Conservation (phyloP, 2,888 invertebrate species). For the Allolobophora icterica region DNA sequence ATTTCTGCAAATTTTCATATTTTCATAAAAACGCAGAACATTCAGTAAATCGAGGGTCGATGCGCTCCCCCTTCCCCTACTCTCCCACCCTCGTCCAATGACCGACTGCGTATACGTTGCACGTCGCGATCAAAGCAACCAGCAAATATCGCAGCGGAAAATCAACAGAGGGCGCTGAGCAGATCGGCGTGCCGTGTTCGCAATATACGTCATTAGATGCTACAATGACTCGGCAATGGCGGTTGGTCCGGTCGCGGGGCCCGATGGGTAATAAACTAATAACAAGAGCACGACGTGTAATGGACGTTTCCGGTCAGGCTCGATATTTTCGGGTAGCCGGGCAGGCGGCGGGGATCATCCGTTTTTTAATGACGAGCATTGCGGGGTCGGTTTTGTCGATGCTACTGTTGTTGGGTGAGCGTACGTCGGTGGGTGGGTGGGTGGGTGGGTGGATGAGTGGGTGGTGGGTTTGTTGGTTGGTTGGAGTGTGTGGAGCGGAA, state of each 20-base stretch:
- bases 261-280: constrained; percentile 17
- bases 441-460: neutral
- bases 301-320: constrained; percentile 12
- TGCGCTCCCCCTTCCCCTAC: neutral
- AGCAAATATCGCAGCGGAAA: constrained; percentile 1
- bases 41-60: neutral
- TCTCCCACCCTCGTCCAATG: neutral
- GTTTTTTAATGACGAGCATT: neutral
- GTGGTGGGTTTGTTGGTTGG: neutral
- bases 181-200: constrained; percentile 27
- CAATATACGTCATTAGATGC: constrained; percentile 27
- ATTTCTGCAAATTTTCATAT: neutral
- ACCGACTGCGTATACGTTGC: neutral
- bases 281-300: neutral
- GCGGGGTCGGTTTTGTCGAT: neutral
- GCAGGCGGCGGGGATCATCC: neutral
- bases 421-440: neutral
- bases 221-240: constrained; percentile 9
- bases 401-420: neutral
- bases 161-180: neutral
- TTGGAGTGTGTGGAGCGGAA: neutral
- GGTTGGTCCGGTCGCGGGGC: neutral
- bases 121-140: constrained; percentile 3
- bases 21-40: neutral
- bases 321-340: neutral